phyloP scores from a whole-genome alignment of 2,888 invertebrate species.

The Germaria angustata region DNA sequence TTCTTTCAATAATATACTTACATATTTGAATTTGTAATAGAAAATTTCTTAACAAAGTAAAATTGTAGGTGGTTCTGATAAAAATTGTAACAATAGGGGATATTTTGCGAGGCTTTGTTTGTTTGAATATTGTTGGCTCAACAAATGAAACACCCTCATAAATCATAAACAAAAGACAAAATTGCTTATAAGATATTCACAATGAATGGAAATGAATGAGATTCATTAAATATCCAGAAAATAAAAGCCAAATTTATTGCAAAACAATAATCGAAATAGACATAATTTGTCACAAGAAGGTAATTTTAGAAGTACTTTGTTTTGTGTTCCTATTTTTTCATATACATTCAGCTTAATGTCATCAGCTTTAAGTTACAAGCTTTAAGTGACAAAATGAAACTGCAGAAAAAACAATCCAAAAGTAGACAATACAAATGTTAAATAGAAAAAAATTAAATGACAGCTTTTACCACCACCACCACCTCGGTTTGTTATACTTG shows the following conservation, averaged over 20 bases:
- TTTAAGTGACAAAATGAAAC: no score
- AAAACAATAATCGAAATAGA: no score
- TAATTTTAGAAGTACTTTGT: no score
- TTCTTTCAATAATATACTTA: not conserved
- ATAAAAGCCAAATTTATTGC: not conserved
- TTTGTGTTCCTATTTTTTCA: no score
- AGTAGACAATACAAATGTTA: no score
- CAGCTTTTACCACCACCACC: no score
- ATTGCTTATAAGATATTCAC: constrained; percentile 24
- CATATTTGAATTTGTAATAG: not conserved
- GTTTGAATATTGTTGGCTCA: constrained; percentile 39
- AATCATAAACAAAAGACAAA: constrained; percentile 38
- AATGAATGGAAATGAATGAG: constrained; percentile 1
- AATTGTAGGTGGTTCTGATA: not conserved
- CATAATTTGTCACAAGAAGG: no score
- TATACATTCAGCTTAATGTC: not conserved
- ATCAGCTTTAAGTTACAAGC: not conserved
- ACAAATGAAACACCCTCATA: constrained; percentile 53
- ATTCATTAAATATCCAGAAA: constrained; percentile 12
- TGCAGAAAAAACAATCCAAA: no score
- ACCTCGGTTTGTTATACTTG: no score
- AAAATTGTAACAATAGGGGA: not conserved
- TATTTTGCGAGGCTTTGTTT: not conserved
- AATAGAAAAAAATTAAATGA: no score
- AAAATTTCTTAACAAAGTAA: not conserved